Conservation (phyloP, 2,888 invertebrate genomes). For the Tenthredo mesomela region DNA sequence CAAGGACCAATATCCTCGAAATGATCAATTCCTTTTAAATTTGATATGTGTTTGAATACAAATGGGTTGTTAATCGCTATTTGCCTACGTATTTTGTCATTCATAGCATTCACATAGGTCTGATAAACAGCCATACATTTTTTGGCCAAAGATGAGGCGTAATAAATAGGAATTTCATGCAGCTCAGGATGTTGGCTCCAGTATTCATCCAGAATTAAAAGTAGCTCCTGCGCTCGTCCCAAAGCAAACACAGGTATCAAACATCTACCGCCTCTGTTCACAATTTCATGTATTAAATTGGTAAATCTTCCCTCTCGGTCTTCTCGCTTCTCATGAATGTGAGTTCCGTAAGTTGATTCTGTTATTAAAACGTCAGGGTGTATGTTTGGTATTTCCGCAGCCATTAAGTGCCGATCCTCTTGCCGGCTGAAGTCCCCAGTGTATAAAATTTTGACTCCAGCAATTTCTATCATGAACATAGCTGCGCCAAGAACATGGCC, state of each 20-base stretch:
- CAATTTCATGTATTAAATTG: conserved; percentile 95
- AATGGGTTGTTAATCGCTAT: conserved; percentile 99
- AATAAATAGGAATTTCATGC: conserved; percentile 99
- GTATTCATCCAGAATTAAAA: conserved; percentile 97
- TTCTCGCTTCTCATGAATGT: conserved; percentile 99
- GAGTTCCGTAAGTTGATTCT: conserved; percentile 99
- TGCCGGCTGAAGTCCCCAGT: conserved; percentile 99
- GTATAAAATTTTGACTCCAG: conserved; percentile 97
- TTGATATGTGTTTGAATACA: conserved; percentile 98
- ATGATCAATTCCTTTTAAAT: conserved; percentile 98
- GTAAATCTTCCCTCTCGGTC: conserved; percentile 98
- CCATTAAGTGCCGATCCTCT: conserved; percentile 99
- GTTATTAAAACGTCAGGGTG: conserved; percentile 98
- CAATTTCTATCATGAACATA: conserved; percentile 99
- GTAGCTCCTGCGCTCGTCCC: conserved; percentile 97
- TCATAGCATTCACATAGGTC: conserved; percentile 99
- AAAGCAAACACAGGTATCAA: conserved; percentile 99
- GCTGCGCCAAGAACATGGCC: conserved; percentile 99
- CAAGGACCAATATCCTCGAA: conserved; percentile 99
- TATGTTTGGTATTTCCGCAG: conserved; percentile 98
- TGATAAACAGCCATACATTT: conserved; percentile 99
- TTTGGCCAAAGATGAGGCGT: conserved; percentile 99
- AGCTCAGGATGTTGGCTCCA: conserved; percentile 98
- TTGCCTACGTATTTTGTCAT: conserved; percentile 96
- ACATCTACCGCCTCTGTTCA: conserved; percentile 97